A percentile compares a stretch with the other conserved stretches of the same genome.
phyloP scores from a whole-genome alignment of 2,113 vertebrate genomes.

The Pterocles gutturalis region DNA sequence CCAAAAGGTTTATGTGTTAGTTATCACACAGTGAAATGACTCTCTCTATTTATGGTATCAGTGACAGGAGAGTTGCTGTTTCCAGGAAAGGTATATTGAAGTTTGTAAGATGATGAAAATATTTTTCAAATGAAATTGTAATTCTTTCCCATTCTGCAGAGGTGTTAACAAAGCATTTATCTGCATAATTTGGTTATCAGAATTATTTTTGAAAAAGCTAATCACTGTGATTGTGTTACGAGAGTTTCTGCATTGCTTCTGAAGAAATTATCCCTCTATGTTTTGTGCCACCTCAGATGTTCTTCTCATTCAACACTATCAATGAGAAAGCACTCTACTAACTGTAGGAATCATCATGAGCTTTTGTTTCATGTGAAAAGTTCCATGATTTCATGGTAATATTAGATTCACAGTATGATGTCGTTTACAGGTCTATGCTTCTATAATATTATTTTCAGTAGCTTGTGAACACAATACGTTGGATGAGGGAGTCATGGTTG shows the following conservation, averaged over 20 bases:
- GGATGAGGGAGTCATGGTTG: neutral
- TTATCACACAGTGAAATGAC: neutral
- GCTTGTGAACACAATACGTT: neutral
- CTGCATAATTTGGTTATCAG: neutral
- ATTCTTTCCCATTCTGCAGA: neutral
- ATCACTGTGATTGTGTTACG: neutral
- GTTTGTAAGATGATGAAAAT: neutral
- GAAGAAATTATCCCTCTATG: neutral
- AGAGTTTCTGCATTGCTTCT: neutral
- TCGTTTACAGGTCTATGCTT: neutral
- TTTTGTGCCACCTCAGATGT: neutral
- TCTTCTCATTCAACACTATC: neutral
- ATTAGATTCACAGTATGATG: neutral
- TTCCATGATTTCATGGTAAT: neutral
- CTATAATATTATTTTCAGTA: neutral
- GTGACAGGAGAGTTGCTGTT: neutral
- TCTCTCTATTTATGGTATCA: neutral
- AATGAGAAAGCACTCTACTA: neutral
- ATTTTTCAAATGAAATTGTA: neutral
- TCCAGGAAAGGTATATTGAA: neutral
- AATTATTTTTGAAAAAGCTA: slow-evolving; percentile 1
- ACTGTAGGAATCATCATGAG: neutral
- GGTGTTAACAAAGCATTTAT: slow-evolving; percentile 16
- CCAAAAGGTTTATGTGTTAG: neutral
- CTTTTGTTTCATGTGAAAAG: slow-evolving; percentile 31